Base-by-base conservation (phyloP, 2,888 invertebrate genomes). In the Pyralis farinalis region DNA sequence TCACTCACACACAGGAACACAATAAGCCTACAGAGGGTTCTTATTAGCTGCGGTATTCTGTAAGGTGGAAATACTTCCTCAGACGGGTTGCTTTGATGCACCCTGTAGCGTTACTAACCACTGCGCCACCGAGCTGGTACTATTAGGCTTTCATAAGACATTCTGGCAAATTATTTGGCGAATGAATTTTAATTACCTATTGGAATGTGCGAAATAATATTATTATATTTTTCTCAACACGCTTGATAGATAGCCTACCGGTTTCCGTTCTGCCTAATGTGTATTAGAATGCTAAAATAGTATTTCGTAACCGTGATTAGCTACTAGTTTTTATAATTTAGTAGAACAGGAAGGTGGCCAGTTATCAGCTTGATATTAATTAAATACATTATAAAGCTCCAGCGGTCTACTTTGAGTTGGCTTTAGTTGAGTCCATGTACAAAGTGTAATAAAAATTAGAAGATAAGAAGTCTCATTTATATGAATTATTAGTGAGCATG, bases 301-400 rank as follows among this genome's bases (percentile, higher is more conserved):
- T 65, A 69, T 73, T 71, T 65, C 60, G 63, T 69, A 72, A 71
- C 58, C 43, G 44, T 45, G 42, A 48, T 54, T 50, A 36, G 63
- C 64, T 68, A 60, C 71, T 62, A 56, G 53, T 50, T 66, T 62
- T 60, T 61, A 47, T 50, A 51, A 51, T 58, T 64, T 56, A 60
- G 44, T 58, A 47, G 53, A 57, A 69, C 74, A 73, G 73, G 73
- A 78, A 75, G 60, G 43, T 35, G 43, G 61, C 71, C 65, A 63
- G 71, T 73, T 76, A 49, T 63, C 43, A 50, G 43, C 60, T 58
- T 55, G 56, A 58, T 64, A 63, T 71, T 71, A 71, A 75, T 74
- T 71, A 71, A 68, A 64, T 53, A 57, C 62, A 73, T 73, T 70
- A 72, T 60, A 52, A 50, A 47, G 49, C 51, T 49, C 49, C 53